Base-by-base conservation (phyloP, 2,797 vertebrate species). In the Micrastur ruficollis region DNA sequence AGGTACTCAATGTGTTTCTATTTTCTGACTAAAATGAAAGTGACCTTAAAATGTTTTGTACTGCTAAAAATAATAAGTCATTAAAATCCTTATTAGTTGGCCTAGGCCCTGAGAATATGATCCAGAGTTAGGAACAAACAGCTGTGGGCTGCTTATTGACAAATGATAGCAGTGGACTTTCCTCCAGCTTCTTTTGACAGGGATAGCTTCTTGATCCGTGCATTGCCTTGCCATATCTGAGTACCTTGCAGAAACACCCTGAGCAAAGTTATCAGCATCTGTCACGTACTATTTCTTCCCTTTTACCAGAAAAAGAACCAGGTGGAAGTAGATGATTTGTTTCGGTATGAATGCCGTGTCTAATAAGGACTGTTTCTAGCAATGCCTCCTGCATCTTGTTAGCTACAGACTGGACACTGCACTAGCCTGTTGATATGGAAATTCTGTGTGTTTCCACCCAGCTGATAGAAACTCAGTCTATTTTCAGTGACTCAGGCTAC, bases 21-120 rank as follows among this genome's bases (percentile, higher is more conserved):
- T 86, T 93, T 86, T 72, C 85, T 86, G 62, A 55, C 71, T 73
- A 74, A 94, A 93, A 93, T 50, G 50, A 92, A 13, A 12, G 10
- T 70, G 71, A 80, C 74, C 78, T 93, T 95, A 87, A 70, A 80
- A 42, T 58, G 61, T 82, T 94, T 90, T 78, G 40, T 85, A 53
- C 38, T 40, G 53, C 74, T 94, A 85, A 92, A 95, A 93, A 92
- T 79, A 76, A 26, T 68, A 79, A 93, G 61, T 78, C 71, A 89
- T 95, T 95, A 93, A 86, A 92, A 86, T 67, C 78, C 67, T 46
- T 80, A 67, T 42, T 47, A 66, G 50, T 23, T 82, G 59, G 22
- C 23, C 59, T 90, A 1, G 81, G 65, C n/a, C 34, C 62, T 78
- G 36, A 85, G 52, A 94, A 25, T 74, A 50, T 40, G 55, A 62